Percentiles rank a stretch among this genome's conserved stretches.
These are phyloP conservation scores for Nephila pilipes DNA, from an alignment of 1,140 invertebrate species.

Conservation along the genomic window DNA sequence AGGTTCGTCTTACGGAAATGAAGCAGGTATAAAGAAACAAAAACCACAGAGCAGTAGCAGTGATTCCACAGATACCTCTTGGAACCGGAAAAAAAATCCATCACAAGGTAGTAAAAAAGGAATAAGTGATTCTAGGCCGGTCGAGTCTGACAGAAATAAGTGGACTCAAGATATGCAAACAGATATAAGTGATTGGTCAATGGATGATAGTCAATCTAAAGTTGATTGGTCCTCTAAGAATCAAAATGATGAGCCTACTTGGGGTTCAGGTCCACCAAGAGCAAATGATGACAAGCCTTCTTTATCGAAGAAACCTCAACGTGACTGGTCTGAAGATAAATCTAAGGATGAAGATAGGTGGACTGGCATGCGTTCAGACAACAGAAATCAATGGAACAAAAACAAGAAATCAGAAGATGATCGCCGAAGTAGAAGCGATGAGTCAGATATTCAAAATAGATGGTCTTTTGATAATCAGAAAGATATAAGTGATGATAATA, in stretches of 20 bases:
- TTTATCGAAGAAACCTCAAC: not conserved
- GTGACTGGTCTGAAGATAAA: not conserved
- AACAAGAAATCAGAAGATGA: not conserved
- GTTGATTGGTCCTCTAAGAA: conserved; percentile 14
- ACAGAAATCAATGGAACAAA: not conserved
- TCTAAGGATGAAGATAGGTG: not conserved
- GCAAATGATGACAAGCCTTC: not conserved
- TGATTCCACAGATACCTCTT: no score
- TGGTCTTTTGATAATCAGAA: not conserved
- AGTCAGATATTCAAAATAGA: not conserved
- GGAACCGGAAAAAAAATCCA: not conserved
- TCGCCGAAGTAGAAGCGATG: not conserved
- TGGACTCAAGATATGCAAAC: not conserved
- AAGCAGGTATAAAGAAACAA: not conserved
- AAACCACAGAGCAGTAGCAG: not conserved
- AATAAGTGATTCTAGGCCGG: not conserved
- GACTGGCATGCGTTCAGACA: not conserved
- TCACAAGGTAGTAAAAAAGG: not conserved
- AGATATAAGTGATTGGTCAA: conserved; percentile 45
- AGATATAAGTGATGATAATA: conserved; percentile 20
- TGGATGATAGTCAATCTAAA: not conserved
- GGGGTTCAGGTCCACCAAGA: not conserved
- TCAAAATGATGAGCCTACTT: not conserved
- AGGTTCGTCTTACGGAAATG: not conserved
- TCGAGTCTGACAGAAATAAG: not conserved